Evolutionary conservation across 2,113 vertebrate genomes (phyloP).

Genomic region (Hippocampus guttulatus): DNA sequence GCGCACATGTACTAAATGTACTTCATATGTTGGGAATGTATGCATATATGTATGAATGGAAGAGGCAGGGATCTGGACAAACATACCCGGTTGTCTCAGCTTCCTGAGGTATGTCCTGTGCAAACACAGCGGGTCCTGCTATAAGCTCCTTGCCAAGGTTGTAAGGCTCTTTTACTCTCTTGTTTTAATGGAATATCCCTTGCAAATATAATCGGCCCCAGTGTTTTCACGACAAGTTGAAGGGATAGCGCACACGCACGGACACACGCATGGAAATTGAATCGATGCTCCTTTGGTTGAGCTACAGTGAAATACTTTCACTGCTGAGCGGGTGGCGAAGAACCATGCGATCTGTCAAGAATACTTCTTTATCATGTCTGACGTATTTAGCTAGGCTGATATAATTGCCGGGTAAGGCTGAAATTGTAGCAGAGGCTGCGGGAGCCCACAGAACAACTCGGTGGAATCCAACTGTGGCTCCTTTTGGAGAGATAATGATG

Average conservation of each 20-base stretch:
- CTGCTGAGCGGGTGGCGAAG: conserved; percentile 8
- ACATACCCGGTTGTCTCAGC: conserved; percentile 74
- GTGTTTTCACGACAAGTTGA: conserved; percentile 39
- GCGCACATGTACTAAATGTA: conserved; percentile 1
- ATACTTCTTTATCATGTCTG: conserved; percentile 64
- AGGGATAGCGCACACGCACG: conserved; percentile 13
- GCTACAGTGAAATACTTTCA: background rate
- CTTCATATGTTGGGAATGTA: conserved; percentile 25
- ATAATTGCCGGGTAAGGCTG: conserved; percentile 61
- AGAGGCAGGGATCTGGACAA: conserved; percentile 68
- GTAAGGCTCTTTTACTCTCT: conserved; percentile 51
- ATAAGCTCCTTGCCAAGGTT: conserved; percentile 62
- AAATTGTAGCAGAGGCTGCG: conserved; percentile 53
- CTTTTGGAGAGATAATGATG: conserved; percentile 58
- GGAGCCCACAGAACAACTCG: conserved; percentile 49
- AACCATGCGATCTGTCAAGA: conserved; percentile 52
- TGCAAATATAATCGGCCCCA: conserved; percentile 60
- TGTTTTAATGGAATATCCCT: conserved; percentile 64
- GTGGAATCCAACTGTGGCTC: conserved; percentile 56
- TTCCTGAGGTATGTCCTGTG: conserved; percentile 76
- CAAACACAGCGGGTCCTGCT: conserved; percentile 70
- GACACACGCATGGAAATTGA: conserved; percentile 22
- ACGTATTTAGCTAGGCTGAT: conserved; percentile 69
- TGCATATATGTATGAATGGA: conserved; percentile 48
- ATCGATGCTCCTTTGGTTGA: conserved; percentile 19